These are phyloP conservation scores for Uria lomvia DNA, from an alignment of 2,113 vertebrate species.

Conservation along the genomic window DNA sequence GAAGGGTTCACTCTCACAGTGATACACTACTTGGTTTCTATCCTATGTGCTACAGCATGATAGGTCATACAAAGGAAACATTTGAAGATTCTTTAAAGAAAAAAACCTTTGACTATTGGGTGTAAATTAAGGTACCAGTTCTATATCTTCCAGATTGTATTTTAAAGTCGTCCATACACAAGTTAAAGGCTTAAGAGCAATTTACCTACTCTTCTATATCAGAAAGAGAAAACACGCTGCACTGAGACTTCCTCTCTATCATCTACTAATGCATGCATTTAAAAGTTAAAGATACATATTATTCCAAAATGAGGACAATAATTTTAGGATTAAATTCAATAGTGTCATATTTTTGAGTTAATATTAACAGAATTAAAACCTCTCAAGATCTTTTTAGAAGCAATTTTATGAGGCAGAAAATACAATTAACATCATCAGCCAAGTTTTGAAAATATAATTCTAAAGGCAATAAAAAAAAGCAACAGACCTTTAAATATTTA, in stretches of 20 bases:
- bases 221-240: background rate
- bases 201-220: background rate
- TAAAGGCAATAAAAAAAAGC: background rate
- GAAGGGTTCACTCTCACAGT: background rate
- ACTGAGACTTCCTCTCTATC: background rate
- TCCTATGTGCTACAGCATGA: background rate
- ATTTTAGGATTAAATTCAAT: background rate
- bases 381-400: background rate
- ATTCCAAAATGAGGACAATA: background rate
- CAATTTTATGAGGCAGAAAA: background rate
- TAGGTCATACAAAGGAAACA: background rate
- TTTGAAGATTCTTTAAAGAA: background rate
- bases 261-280: background rate
- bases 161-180: background rate
- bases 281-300: background rate
- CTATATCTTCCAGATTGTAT: background rate
- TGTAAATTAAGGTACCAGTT: background rate
- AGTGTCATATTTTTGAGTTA: background rate
- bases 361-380: background rate
- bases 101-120: background rate
- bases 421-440: background rate
- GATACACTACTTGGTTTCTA: background rate
- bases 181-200: background rate
- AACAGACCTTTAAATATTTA: background rate
- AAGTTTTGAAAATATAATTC: background rate